A percentile compares a stretch with the other conserved stretches of the same genome.
Evolutionary conservation across 2,888 invertebrate genomes (phyloP).

Genomic region (Sesia apiformis): DNA sequence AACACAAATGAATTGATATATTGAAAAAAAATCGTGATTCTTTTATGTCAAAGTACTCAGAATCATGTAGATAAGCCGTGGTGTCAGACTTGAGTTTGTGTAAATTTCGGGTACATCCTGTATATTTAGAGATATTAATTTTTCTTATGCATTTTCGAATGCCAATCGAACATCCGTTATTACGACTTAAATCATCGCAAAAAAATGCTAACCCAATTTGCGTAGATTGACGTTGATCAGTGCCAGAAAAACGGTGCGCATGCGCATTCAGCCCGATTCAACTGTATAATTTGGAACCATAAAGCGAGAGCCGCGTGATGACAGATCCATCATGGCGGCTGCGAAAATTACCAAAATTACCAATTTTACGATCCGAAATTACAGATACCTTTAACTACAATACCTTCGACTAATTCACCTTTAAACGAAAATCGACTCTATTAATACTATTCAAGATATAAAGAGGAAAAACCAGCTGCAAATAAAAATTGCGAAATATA

Average conservation of each 20-base stretch:
- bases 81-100: no score
- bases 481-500: neutral
- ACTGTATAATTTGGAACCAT: slow-evolving; percentile 41
- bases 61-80: no score
- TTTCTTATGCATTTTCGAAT: neutral
- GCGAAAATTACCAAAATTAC: slow-evolving; percentile 36
- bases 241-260: slow-evolving; percentile 27
- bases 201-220: neutral
- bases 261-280: slow-evolving; percentile 16
- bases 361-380: slow-evolving; percentile 42
- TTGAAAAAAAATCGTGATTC: no score
- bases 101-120: no score
- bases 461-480: neutral
- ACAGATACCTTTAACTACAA: slow-evolving; percentile 12
- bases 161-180: neutral
- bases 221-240: slow-evolving; percentile 11
- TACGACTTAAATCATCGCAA: neutral
- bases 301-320: slow-evolving; percentile 39
- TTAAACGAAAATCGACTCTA: neutral
- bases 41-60: no score
- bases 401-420: neutral
- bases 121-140: no score
- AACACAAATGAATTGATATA: no score
- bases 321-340: slow-evolving; percentile 34
- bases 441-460: neutral